Evolutionary conservation across 2,888 invertebrate genomes (phyloP).

Genomic region (Cheilosia vernalis): DNA sequence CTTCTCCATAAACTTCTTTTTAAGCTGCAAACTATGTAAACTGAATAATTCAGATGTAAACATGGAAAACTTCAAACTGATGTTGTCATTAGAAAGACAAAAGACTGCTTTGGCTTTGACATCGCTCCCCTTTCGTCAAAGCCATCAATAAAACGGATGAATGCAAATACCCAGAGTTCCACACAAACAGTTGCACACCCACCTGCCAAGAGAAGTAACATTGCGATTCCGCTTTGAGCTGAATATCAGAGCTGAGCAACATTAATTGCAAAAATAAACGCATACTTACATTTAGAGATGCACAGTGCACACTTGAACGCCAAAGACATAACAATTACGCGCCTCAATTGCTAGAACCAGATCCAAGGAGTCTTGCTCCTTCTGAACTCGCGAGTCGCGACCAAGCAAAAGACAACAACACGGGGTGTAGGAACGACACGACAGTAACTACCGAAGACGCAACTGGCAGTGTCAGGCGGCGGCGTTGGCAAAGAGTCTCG

Average conservation of each 20-base stretch:
- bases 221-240: background rate
- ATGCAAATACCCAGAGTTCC: no score
- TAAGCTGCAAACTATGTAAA: no score
- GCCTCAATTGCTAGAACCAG: constrained; percentile 37
- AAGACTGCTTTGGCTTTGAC: no score
- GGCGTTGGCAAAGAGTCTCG: constrained; percentile 3
- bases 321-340: constrained; percentile 59
- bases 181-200: no score
- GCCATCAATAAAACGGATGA: no score
- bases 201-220: background rate
- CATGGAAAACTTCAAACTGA: no score
- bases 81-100: no score
- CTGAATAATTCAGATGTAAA: no score
- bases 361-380: constrained; percentile 29
- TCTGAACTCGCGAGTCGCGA: constrained; percentile 2
- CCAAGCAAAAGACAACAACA: constrained; percentile 3
- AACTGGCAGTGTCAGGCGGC: background rate
- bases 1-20: no score
- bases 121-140: background rate
- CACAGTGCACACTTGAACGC: constrained; percentile 53
- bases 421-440: background rate
- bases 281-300: constrained; percentile 51
- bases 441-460: background rate
- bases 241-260: constrained; percentile 40
- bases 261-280: constrained; percentile 59